Conservation (phyloP, 1,140 invertebrate species). For the Monomorium pharaonis region DNA sequence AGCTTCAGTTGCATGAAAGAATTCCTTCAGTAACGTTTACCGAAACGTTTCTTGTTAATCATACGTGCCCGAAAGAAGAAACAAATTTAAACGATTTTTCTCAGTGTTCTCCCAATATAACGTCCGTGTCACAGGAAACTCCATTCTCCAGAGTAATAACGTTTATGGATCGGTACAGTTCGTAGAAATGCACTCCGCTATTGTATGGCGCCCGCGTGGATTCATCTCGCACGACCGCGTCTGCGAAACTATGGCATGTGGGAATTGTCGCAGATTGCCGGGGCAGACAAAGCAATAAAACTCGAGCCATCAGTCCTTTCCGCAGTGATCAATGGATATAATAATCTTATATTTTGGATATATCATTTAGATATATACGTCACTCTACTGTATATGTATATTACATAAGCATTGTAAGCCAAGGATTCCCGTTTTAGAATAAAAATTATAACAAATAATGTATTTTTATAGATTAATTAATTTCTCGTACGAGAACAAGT, state of each 20-base stretch:
- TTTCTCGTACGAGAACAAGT: not conserved
- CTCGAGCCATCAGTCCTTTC: not conserved
- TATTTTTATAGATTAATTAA: constrained; percentile 6
- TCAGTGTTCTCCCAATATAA: not conserved
- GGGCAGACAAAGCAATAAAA: constrained; percentile 24
- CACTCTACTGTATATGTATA: not conserved
- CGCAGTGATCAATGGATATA: not conserved
- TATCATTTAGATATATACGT: not conserved
- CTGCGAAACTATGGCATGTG: constrained; percentile 8
- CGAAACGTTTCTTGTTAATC: not conserved
- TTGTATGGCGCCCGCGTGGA: constrained; percentile 16
- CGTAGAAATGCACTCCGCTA: constrained; percentile 1
- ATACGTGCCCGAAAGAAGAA: not conserved
- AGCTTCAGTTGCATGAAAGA: too few species aligned
- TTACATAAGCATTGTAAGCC: too few species aligned
- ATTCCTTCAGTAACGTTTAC: not conserved
- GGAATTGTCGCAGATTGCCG: constrained; percentile 33
- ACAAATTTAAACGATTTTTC: not conserved
- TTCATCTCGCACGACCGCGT: not conserved
- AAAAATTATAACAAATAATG: not conserved
- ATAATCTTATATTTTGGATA: not conserved
- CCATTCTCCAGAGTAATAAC: constrained; percentile 1
- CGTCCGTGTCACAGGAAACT: not conserved
- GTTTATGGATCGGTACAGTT: constrained; percentile 21
- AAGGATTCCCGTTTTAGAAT: not conserved